These are phyloP conservation scores for Agrotis exclamationis DNA, from an alignment of 2,888 invertebrate species.

Conservation along the genomic window DNA sequence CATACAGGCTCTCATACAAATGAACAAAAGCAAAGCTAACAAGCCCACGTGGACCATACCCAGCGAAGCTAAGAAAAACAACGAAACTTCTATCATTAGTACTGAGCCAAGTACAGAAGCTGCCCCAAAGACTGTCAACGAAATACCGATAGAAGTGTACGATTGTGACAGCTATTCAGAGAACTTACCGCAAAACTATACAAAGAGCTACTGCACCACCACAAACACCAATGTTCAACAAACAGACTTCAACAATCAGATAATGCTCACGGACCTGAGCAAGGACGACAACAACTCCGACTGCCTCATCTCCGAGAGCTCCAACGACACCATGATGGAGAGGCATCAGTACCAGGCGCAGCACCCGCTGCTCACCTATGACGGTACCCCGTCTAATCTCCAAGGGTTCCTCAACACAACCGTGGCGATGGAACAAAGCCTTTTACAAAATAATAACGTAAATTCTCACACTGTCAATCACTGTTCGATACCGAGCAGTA, in stretches of 20 bases:
- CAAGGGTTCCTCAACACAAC: constrained; percentile 82
- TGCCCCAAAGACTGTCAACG: constrained; percentile 75
- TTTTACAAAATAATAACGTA: constrained; percentile 79
- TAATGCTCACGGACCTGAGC: constrained; percentile 80
- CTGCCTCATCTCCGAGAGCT: constrained; percentile 83
- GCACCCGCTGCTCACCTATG: constrained; percentile 78
- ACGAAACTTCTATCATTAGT: constrained; percentile 61
- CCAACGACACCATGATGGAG: constrained; percentile 80
- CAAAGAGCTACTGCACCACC: constrained; percentile 78
- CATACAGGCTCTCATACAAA: constrained; percentile 80
- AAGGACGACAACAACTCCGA: constrained; percentile 86
- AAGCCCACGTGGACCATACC: constrained; percentile 88
- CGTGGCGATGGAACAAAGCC: constrained; percentile 80
- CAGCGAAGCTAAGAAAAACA: constrained; percentile 75
- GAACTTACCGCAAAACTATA: constrained; percentile 79
- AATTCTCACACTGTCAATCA: constrained; percentile 79
- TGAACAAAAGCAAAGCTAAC: constrained; percentile 77
- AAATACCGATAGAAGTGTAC: constrained; percentile 85
- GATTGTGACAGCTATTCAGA: constrained; percentile 87
- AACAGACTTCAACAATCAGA: constrained; percentile 74
- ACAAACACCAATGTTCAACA: constrained; percentile 72
- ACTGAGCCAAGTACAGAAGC: constrained; percentile 74
- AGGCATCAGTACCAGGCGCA: constrained; percentile 80
- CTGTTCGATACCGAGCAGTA: constrained; percentile 76
- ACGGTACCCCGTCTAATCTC: constrained; percentile 77